Conservation (phyloP, 1,140 invertebrate genomes). For the Archivesica marissinica region DNA sequence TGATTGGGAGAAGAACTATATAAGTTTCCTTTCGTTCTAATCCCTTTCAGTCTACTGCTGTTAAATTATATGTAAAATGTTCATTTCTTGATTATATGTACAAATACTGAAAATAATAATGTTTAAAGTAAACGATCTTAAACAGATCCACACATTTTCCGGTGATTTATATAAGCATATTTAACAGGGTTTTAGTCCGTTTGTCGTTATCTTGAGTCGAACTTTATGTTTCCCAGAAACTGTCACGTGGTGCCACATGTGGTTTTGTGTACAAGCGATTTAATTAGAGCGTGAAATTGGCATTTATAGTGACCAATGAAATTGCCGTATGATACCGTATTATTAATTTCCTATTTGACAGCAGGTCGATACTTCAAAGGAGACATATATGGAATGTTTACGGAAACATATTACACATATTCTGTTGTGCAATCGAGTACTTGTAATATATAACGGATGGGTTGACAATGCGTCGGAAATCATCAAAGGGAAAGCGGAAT, state of each 20-base stretch:
- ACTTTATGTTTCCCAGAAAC: too few species aligned
- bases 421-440: neutral
- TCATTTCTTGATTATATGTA: too few species aligned
- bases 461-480: slow-evolving; percentile 37
- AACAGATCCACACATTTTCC: too few species aligned
- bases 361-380: neutral
- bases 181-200: too few species aligned
- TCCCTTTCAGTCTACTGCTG: too few species aligned
- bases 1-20: too few species aligned
- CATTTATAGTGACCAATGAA: slow-evolving; percentile 27
- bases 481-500: slow-evolving; percentile 13
- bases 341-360: slow-evolving; percentile 43
- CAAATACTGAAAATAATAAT: too few species aligned
- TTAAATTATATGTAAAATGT: too few species aligned
- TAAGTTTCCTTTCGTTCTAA: too few species aligned
- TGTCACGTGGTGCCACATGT: neutral
- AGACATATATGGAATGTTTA: slow-evolving; percentile 41
- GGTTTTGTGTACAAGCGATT: slow-evolving; percentile 21
- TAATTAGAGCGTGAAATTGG: slow-evolving; percentile 8
- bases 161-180: too few species aligned
- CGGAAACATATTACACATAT: neutral
- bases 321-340: neutral
- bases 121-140: too few species aligned
- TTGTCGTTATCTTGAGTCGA: too few species aligned
- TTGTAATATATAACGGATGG: neutral